Evolutionary conservation across 1,140 invertebrate species (phyloP), one percentile per base, ranked within the genome.

Genomic region (Penaeus chinensis): DNA sequence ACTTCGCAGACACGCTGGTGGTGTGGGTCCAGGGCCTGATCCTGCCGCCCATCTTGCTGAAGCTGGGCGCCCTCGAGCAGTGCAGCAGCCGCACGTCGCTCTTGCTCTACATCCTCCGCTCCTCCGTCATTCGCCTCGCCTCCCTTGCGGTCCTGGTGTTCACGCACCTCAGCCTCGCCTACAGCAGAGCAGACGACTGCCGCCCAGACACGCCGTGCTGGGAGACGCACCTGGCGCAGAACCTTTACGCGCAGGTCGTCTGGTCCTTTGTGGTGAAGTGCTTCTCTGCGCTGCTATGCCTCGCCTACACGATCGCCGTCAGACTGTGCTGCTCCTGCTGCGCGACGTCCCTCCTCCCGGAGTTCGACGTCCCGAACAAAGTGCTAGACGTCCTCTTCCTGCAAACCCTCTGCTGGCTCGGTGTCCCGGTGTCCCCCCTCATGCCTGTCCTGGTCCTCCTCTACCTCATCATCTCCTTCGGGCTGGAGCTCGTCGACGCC

Each of bases 91-190:
- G 86, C 18, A 61, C 77, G 19, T 24, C 80, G 20, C 37, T 87
- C 69, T 71, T 87, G 13, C 86, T 87, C 20, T 87, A 82, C 71
- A 87, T 87, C 32, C 61, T 87, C 47, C 80, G 86, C 27, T 82
- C 62, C 22, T 54, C 69, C 24, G 3, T 27, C 61, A 65, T 87
- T 16, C 66, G 80, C 19, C 63, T 87, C 61, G 54, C 77, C 32
- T 87, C 86, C 54, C 24, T 87, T 8, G 86, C 65, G 8, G 27
- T 65, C 13, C 24, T 87, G 32, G 86, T 87, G 69, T 42, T 78
- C 22, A 82, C 86, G 11, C 80, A 87, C 18, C 80, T 87, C 32
- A 77, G 37, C 32, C 61, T 63, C 7, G 71, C 47, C 32, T n/a
- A 18, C 16, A n/a, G n/a, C 22, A 54, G 27, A 22, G 5, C 8